Percentiles rank a stretch among this genome's conserved stretches.
phyloP scores from a whole-genome alignment of 1,140 invertebrate species.

The Trachymyrmex cornetzi region DNA sequence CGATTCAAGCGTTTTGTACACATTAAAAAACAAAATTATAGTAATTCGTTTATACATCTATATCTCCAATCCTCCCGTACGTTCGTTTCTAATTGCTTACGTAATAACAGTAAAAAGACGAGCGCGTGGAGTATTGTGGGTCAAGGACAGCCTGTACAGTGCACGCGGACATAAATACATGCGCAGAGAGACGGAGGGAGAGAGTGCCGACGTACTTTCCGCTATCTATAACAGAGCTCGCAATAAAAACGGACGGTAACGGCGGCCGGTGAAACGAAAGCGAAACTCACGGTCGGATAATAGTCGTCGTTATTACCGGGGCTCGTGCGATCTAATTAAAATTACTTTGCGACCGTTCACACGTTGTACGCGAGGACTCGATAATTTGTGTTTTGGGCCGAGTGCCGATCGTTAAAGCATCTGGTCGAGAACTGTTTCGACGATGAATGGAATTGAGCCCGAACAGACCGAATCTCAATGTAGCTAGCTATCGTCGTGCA shows the following conservation, averaged over 20 bases:
- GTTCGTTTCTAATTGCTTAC: constrained; percentile 2
- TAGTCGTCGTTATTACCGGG: constrained; percentile 57
- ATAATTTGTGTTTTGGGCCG: constrained; percentile 77
- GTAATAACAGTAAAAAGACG: constrained; percentile 17
- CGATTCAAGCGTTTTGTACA: not conserved
- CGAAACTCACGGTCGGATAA: constrained; percentile 52
- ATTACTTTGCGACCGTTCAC: constrained; percentile 72
- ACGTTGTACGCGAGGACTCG: constrained; percentile 50
- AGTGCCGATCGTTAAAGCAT: constrained; percentile 76
- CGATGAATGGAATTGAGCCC: constrained; percentile 77
- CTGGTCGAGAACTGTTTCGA: constrained; percentile 71
- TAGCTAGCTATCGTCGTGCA: constrained; percentile 72
- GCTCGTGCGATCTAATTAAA: constrained; percentile 72
- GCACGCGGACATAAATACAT: constrained; percentile 33
- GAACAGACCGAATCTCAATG: constrained; percentile 76
- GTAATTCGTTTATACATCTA: not conserved
- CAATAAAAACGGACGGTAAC: constrained; percentile 60
- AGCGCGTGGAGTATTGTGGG: constrained; percentile 19
- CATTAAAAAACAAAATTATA: not conserved
- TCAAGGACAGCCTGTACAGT: constrained; percentile 28
- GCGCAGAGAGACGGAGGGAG: constrained; percentile 32
- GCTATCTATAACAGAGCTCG: constrained; percentile 51
- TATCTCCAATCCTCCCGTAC: not conserved
- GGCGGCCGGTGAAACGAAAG: constrained; percentile 62
- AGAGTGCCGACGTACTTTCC: constrained; percentile 50